Conservation (phyloP, 2,797 vertebrate genomes). For the Falco novaeseelandiae region DNA sequence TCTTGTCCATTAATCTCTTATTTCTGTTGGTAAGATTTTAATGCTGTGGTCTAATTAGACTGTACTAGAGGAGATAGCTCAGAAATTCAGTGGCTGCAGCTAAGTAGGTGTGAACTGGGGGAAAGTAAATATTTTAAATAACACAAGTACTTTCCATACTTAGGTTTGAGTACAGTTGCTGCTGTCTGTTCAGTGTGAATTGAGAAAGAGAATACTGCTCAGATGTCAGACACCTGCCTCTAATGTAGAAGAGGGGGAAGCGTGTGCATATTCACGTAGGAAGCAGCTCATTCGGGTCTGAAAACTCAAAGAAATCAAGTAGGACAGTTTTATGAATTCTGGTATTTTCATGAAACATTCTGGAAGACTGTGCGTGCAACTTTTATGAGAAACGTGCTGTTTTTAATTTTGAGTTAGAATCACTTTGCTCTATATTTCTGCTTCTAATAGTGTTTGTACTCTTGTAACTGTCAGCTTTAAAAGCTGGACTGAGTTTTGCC, state of each 20-base stretch:
- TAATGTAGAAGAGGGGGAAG: background rate
- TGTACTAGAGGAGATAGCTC: background rate
- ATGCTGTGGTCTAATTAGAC: background rate
- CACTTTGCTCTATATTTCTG: background rate
- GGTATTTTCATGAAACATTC: background rate
- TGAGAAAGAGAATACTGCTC: background rate
- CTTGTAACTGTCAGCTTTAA: background rate
- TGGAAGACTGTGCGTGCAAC: background rate
- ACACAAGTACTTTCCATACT: background rate
- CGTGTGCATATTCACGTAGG: background rate
- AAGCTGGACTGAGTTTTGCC: background rate
- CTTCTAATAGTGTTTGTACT: background rate
- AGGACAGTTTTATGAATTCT: background rate
- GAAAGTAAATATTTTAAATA: conserved; percentile 11
- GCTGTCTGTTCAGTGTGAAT: background rate
- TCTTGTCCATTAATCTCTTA: background rate
- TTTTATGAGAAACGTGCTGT: background rate
- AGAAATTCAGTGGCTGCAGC: background rate
- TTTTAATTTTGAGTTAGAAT: background rate
- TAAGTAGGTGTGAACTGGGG: background rate
- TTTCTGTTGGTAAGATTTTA: background rate
- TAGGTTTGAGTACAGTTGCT: background rate
- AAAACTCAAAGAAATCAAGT: background rate
- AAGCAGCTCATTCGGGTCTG: background rate
- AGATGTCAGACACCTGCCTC: background rate